phyloP scores from a whole-genome alignment of 2,113 vertebrate species.

The Neolamprologus hecqui region DNA sequence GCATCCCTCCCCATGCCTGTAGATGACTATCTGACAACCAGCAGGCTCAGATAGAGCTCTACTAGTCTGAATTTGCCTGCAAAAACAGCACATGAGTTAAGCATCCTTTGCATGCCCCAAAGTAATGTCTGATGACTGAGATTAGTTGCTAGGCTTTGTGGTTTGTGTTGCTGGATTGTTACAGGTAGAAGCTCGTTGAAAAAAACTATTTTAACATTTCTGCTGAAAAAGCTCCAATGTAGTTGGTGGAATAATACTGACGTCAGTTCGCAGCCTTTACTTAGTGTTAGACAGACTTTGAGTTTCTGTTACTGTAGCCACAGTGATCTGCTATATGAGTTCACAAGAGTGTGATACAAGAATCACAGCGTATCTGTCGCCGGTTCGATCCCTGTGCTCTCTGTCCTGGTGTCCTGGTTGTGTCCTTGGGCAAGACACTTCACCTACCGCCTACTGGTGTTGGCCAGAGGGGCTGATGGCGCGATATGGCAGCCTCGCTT shows the following conservation, averaged over 20 bases:
- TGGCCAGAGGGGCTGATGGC: too few relatives aligned
- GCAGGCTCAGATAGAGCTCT: background rate
- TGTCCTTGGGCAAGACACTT: too few relatives aligned
- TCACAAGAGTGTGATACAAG: background rate
- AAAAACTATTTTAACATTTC: background rate
- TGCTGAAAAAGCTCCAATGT: background rate
- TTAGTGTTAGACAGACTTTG: background rate
- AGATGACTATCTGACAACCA: background rate
- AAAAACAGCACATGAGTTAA: slow-evolving; percentile 12
- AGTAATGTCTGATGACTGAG: background rate
- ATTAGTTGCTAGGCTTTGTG: background rate
- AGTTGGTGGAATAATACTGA: background rate
- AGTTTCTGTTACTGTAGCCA: background rate
- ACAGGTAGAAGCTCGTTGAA: background rate
- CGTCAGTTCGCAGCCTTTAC: background rate
- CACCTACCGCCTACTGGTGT: too few relatives aligned
- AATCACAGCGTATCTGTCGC: background rate
- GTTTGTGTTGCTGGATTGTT: background rate
- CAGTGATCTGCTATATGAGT: background rate
- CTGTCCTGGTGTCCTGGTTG: too few relatives aligned
- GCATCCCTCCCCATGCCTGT: background rate
- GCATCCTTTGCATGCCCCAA: background rate
- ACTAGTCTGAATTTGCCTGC: slow-evolving; percentile 23
- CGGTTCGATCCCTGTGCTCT: too few relatives aligned
- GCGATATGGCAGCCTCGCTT: too few relatives aligned